phyloP scores from a whole-genome alignment of 2,888 invertebrate species.

The Tyria jacobaeae region DNA sequence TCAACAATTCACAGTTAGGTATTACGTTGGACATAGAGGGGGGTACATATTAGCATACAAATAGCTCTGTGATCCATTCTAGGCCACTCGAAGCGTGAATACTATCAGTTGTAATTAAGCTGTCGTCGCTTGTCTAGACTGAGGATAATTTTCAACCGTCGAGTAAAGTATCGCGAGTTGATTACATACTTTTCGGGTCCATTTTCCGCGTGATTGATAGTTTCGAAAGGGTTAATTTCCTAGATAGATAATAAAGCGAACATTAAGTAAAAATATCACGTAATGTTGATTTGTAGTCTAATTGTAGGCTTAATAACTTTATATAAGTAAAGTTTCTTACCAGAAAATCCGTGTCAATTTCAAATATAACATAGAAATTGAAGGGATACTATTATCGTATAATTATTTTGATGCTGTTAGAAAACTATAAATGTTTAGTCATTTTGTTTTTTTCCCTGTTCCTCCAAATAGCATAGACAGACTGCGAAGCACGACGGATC shows the following conservation, averaged over 20 bases:
- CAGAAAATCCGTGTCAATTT: too few species aligned
- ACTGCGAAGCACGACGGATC: too few species aligned
- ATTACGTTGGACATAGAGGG: slow-evolving; percentile 37
- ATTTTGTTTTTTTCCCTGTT: neutral
- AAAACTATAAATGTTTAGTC: too few species aligned
- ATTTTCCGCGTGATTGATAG: slow-evolving; percentile 38
- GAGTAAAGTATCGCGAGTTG: slow-evolving; percentile 36
- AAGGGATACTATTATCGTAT: too few species aligned
- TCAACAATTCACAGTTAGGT: slow-evolving; percentile 30
- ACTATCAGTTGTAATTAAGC: slow-evolving; percentile 59
- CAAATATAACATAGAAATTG: too few species aligned
- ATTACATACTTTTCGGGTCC: slow-evolving; percentile 39
- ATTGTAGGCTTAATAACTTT: neutral
- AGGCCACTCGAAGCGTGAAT: slow-evolving; percentile 47
- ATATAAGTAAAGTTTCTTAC: too few species aligned
- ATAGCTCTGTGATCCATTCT: slow-evolving; percentile 48
- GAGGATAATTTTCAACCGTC: slow-evolving; percentile 45
- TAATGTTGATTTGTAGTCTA: neutral
- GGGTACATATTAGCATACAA: slow-evolving; percentile 45
- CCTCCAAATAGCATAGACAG: neutral
- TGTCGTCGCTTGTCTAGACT: slow-evolving; percentile 49
- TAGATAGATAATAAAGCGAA: slow-evolving; percentile 25
- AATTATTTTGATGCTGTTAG: too few species aligned
- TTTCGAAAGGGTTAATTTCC: slow-evolving; percentile 29
- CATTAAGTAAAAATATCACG: slow-evolving; percentile 1